Percentiles rank a stretch among this genome's conserved stretches.
phyloP scores from a whole-genome alignment of 2,797 vertebrate genomes.

The Otus scops region DNA sequence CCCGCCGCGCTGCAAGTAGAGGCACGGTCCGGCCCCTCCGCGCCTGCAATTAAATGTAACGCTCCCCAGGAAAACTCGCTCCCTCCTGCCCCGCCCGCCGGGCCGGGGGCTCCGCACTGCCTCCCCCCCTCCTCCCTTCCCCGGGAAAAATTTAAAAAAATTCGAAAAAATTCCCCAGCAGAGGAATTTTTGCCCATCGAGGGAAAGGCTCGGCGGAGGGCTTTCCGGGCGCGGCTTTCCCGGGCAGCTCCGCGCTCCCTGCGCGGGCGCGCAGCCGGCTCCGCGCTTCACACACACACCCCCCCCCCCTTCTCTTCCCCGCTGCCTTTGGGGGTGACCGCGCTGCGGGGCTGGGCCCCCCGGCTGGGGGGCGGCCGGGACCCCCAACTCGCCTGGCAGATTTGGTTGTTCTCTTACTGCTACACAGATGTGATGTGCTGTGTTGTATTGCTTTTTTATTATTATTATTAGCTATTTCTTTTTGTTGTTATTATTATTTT shows the following conservation, averaged over 20 bases:
- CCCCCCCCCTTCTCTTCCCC: background rate
- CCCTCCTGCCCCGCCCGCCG: background rate
- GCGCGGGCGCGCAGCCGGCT: background rate
- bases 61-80: background rate
- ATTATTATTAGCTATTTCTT: background rate
- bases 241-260: background rate
- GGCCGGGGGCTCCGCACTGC: background rate
- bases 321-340: background rate
- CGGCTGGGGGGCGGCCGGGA: background rate
- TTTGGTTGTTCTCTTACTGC: background rate
- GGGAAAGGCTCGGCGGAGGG: background rate
- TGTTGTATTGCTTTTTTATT: rapidly evolving
- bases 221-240: background rate
- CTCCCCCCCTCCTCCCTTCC: rapidly evolving
- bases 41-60: background rate
- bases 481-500: background rate
- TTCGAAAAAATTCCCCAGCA: background rate
- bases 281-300: background rate
- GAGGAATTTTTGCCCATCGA: background rate
- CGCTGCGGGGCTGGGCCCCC: background rate
- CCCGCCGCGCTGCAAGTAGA: background rate
- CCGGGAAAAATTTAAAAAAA: no score
- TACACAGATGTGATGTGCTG: background rate
- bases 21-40: background rate
- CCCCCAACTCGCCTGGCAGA: background rate